These are phyloP conservation scores for Pelagia noctiluca DNA, from an alignment of 30 jellyfish, hydroid and myxozoan species.

Conservation along the genomic window DNA sequence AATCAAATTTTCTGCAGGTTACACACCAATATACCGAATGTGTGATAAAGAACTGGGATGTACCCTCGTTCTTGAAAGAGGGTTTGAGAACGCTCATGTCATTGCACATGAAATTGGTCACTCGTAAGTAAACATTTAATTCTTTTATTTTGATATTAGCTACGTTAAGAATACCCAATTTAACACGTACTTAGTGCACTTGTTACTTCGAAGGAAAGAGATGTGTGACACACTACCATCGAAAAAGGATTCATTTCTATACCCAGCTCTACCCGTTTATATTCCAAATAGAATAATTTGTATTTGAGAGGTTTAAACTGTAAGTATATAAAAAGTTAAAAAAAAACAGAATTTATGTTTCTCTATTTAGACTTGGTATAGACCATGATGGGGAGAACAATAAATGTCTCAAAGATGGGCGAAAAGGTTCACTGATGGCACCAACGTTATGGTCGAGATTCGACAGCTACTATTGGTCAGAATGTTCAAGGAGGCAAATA, in stretches of 20 bases:
- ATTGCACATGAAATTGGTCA: conserved; percentile 90
- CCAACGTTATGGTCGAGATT: conserved; percentile 38
- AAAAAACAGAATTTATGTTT: too few relatives aligned
- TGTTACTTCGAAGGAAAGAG: too few relatives aligned
- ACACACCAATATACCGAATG: conserved; percentile 81
- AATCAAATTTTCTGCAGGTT: too few relatives aligned
- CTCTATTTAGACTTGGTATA: conserved; percentile 45
- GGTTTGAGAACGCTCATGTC: conserved; percentile 74
- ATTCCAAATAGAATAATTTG: too few relatives aligned
- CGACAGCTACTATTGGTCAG: conserved; percentile 59
- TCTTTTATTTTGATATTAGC: background rate
- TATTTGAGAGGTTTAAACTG: too few relatives aligned
- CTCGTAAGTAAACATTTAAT: conserved; percentile 58
- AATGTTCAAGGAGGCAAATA: conserved; percentile 25
- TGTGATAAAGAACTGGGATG: conserved; percentile 68
- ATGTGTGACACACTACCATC: too few relatives aligned
- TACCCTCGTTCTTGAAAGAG: conserved; percentile 75
- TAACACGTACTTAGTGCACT: too few relatives aligned
- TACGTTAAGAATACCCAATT: too few relatives aligned
- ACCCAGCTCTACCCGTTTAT: too few relatives aligned
- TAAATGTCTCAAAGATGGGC: conserved; percentile 42
- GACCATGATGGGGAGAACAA: conserved; percentile 65
- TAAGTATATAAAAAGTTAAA: too few relatives aligned
- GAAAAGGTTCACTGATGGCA: conserved; percentile 53
- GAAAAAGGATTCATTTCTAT: too few relatives aligned